Evolutionary conservation across 2,888 invertebrate species (phyloP), one percentile per base, ranked within the genome.

Genomic region (Pelosia muscerda): DNA sequence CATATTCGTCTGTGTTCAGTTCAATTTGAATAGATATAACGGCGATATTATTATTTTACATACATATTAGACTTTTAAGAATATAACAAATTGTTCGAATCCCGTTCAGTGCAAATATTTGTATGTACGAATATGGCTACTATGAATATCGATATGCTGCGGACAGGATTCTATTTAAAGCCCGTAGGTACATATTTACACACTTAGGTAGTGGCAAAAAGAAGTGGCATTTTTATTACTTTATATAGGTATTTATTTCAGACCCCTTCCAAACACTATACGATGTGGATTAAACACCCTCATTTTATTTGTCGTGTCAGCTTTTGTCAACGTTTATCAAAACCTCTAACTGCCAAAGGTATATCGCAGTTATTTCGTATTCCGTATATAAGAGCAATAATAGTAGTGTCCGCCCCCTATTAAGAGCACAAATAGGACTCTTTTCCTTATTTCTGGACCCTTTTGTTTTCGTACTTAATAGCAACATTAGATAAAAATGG

Each of bases 391-490:
- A 59, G 9, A 59, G 38, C 59, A 38, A 59, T 38, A 59, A 59
- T 19, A 23, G 23, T 25, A 38, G 59, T 38, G 38, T 25, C 25
- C 4, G 23, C 38, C 34, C 38, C 38, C 38, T 25, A 56, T 34
- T 55, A 34, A n/a, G 23, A 63, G 22, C n/a, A 53, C 19, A 63
- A 54, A 63, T 49, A 49, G n/a, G 25, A 22, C 26, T 49, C 13
- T 62, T 62, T 62, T 62, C 28, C 61, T 62, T 28, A 26, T 62
- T 22, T n/a, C n/a, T 10, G 42, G 25, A 26, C 59, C 59, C 49
- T 62, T 49, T 62, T 62, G 61, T 62, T 62, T 62, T 62, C 49
- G 49, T 62, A 62, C 28, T 62, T 28, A 53, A 62, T 53, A n/a
- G 26, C 49, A 49, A 61, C 61, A 49, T 61, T 49, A 61, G 26